Conservation (phyloP, 2,888 invertebrate genomes). For the Hydraecia micacea region DNA sequence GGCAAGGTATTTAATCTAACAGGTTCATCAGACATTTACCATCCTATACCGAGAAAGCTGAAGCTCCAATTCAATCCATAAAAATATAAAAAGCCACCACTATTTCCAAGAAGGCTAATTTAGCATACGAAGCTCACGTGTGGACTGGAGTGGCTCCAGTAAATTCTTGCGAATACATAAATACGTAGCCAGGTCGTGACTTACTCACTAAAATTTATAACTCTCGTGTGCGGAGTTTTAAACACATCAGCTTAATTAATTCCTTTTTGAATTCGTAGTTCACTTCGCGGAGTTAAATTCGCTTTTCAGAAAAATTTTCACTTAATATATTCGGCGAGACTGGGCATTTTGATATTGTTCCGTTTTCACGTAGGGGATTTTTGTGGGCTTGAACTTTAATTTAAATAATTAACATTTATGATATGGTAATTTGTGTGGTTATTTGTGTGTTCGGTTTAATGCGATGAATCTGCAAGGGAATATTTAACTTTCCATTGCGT, state of each 20-base stretch:
- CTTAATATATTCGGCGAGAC: constrained; percentile 56
- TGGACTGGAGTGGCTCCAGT: constrained; percentile 66
- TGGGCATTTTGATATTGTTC: constrained; percentile 57
- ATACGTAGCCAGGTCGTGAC: constrained; percentile 74
- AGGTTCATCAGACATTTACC: not conserved
- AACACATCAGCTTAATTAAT: constrained; percentile 82
- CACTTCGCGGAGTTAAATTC: constrained; percentile 71
- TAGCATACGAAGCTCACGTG: constrained; percentile 67
- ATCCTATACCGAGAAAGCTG: not conserved
- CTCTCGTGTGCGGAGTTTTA: constrained; percentile 79
- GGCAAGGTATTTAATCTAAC: not conserved
- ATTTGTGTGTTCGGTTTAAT: constrained; percentile 12
- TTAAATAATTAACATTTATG: constrained; percentile 45
- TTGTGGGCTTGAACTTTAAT: constrained; percentile 38
- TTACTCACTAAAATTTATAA: constrained; percentile 78
- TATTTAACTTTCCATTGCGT: not conserved
- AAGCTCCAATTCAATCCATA: not conserved
- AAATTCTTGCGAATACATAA: constrained; percentile 77
- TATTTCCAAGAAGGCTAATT: constrained; percentile 66
- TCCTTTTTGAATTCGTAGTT: constrained; percentile 77
- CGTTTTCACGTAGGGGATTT: constrained; percentile 36
- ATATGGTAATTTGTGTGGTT: constrained; percentile 32
- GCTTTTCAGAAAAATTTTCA: constrained; percentile 48
- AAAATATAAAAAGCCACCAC: constrained; percentile 12
- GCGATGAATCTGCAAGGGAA: not conserved